These are phyloP conservation scores for Drosophila algonquin DNA, from an alignment of 2,888 invertebrate species.

Conservation along the genomic window DNA sequence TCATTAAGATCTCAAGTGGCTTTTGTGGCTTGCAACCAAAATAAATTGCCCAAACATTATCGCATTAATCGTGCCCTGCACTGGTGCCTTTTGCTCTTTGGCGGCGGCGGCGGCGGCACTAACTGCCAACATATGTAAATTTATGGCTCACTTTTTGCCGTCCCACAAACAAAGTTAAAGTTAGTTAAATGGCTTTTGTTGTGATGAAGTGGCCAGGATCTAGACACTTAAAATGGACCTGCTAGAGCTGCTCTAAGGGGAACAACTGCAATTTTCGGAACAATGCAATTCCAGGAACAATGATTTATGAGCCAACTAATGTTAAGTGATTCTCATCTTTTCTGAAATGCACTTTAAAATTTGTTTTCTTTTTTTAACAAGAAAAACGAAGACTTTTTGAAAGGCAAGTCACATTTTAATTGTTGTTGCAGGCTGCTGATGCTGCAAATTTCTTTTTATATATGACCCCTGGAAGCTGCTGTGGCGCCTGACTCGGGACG, in stretches of 20 bases:
- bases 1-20: neutral
- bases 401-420: conserved; percentile 24
- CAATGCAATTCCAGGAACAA: neutral
- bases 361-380: neutral
- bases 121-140: conserved; percentile 33
- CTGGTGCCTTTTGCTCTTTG: neutral
- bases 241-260: neutral
- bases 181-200: conserved; percentile 21
- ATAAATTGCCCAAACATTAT: conserved; percentile 18
- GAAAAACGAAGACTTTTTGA: neutral
- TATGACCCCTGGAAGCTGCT: conserved; percentile 28
- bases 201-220: conserved; percentile 21
- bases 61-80: conserved; percentile 23
- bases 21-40: neutral
- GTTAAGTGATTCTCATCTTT: conserved; percentile 20
- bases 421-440: conserved; percentile 9
- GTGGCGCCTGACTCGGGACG: conserved; percentile 13
- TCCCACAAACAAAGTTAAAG: conserved; percentile 16
- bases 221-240: conserved; percentile 4
- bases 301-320: conserved; percentile 17
- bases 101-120: neutral
- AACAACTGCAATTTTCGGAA: neutral
- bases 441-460: conserved; percentile 4
- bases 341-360: conserved; percentile 1
- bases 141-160: conserved; percentile 5